phyloP scores from a whole-genome alignment of 2,113 vertebrate genomes.

The Mesoclemmys tuberculata region DNA sequence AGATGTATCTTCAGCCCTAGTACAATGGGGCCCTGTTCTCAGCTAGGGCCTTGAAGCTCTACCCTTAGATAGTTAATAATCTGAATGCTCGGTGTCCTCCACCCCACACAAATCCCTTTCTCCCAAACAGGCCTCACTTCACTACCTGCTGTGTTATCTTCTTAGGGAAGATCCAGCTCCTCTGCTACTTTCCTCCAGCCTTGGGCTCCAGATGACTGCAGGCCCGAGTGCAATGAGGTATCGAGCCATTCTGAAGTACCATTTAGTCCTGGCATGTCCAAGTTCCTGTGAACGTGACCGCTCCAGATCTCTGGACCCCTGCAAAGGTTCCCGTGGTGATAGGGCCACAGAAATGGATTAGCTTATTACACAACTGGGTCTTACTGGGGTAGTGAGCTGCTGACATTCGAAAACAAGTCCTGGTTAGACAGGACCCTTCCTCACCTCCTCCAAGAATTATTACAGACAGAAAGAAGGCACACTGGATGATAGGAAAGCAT shows the following conservation, averaged over 20 bases:
- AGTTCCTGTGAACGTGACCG: not conserved
- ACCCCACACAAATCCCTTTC: not conserved
- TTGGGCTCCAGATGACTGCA: not conserved
- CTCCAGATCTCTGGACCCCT: not conserved
- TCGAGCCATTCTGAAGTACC: not conserved
- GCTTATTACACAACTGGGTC: not conserved
- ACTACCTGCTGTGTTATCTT: not conserved
- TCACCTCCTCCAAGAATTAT: not conserved
- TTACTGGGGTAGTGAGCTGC: not conserved
- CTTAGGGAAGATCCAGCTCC: not conserved
- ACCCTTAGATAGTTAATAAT: not conserved
- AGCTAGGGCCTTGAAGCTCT: not conserved
- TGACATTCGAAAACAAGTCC: not conserved
- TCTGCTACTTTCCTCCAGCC: not conserved
- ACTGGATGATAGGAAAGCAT: not conserved
- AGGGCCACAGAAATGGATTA: not conserved
- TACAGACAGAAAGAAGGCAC: not conserved
- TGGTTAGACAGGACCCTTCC: not conserved
- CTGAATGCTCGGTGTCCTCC: rapidly evolving
- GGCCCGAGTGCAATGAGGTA: not conserved
- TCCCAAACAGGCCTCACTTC: not conserved
- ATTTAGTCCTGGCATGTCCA: not conserved
- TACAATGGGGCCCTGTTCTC: not conserved
- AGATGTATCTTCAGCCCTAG: not conserved
- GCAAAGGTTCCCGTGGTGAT: not conserved